Percentiles rank a stretch among this genome's conserved stretches.
These are phyloP conservation scores for Phycodurus eques DNA, from an alignment of 2,113 vertebrate genomes.

Conservation along the genomic window DNA sequence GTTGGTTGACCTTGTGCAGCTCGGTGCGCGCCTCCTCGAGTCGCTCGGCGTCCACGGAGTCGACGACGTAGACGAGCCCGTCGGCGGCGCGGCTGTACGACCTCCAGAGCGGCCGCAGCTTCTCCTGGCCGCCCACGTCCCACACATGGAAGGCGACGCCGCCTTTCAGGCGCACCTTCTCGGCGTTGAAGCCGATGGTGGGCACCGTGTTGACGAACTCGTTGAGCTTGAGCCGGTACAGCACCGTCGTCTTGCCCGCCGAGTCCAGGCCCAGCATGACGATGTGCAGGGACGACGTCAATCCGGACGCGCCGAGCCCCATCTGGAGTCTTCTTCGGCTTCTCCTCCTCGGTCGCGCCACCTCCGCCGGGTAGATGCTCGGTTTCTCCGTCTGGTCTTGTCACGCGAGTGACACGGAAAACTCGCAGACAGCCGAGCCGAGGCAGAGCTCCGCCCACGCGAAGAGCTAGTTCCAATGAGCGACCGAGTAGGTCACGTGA, in stretches of 20 bases:
- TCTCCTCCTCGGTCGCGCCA: too few relatives aligned
- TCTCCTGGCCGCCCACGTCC: slow-evolving; percentile 96
- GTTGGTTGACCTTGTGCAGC: slow-evolving; percentile 82
- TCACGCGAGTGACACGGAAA: too few relatives aligned
- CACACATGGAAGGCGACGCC: slow-evolving; percentile 95
- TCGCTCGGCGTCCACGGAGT: slow-evolving; percentile 92
- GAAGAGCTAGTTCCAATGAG: too few relatives aligned
- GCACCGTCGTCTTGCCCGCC: slow-evolving; percentile 93
- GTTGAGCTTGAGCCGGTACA: slow-evolving; percentile 93
- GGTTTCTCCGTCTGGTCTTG: too few relatives aligned
- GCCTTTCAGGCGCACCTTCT: slow-evolving; percentile 78
- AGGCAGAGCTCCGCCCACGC: too few relatives aligned
- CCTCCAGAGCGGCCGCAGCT: slow-evolving; percentile 93
- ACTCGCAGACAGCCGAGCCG: too few relatives aligned
- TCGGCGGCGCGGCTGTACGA: slow-evolving; percentile 95
- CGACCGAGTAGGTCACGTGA: too few relatives aligned
- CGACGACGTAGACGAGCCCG: slow-evolving; percentile 96
- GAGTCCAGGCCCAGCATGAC: slow-evolving; percentile 97
- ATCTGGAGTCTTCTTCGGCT: too few relatives aligned
- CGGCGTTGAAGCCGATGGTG: slow-evolving; percentile 96
- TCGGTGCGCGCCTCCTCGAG: slow-evolving; percentile 92
- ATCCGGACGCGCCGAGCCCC: too few relatives aligned
- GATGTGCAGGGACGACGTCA: slow-evolving; percentile 82
- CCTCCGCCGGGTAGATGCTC: too few relatives aligned
- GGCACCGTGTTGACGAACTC: slow-evolving; percentile 98